Evolutionary conservation across 2,888 invertebrate species (phyloP).

Genomic region (Acronicta alni): DNA sequence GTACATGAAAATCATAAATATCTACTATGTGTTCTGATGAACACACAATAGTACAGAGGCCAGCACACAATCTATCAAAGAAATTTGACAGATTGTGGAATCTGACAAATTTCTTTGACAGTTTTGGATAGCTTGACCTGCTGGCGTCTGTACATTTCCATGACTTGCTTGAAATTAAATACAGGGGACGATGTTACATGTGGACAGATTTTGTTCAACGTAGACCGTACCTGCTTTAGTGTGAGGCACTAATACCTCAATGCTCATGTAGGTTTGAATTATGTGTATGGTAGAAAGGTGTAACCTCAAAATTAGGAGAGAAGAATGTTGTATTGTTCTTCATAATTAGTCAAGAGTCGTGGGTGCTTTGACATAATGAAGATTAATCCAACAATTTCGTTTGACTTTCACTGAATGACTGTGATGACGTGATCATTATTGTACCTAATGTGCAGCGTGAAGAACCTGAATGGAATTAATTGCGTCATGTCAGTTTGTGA

Average conservation of each 20-base stretch:
- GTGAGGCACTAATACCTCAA: background rate
- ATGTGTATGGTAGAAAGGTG: slow-evolving; percentile 9
- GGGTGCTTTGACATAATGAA: slow-evolving; percentile 56
- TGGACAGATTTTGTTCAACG: background rate
- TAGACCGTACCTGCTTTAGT: background rate
- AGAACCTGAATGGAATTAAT: slow-evolving; percentile 16
- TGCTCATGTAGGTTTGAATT: slow-evolving; percentile 9
- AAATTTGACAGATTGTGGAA: no score
- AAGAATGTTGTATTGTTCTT: slow-evolving; percentile 37
- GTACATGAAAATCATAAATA: no score
- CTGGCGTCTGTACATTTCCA: no score
- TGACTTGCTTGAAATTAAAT: no score
- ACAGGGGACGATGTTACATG: no score
- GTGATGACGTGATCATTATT: slow-evolving; percentile 38
- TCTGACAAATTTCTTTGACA: no score
- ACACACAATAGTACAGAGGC: no score
- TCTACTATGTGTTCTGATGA: no score
- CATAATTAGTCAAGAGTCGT: slow-evolving; percentile 42
- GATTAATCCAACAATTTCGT: slow-evolving; percentile 63
- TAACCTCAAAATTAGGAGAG: slow-evolving; percentile 1
- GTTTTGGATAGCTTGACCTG: no score
- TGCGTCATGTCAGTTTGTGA: slow-evolving; percentile 22
- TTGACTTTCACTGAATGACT: slow-evolving; percentile 59
- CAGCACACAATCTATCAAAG: no score
- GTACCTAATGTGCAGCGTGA: slow-evolving; percentile 25